Evolutionary conservation across 2,113 vertebrate species (phyloP), one percentile per base, ranked within the genome.

Genomic region (Hippocampus barbouri): DNA sequence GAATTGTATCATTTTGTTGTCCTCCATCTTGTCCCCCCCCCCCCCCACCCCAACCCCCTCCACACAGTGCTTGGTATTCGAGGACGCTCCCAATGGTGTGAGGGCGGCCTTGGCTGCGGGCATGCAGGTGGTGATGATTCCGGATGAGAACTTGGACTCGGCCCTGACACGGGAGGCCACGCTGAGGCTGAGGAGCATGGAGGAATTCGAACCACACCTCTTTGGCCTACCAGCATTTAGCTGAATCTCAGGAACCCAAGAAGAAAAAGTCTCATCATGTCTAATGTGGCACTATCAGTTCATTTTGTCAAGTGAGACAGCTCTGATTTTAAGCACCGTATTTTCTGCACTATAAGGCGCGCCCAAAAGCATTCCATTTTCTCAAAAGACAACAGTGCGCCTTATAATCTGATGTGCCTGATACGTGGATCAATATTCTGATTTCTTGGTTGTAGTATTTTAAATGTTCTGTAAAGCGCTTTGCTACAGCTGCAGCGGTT

Each of bases 101-200:
- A 90, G 87, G 83, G 96, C 93, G 0, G 95, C 90, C 0, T 72
- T 93, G 56, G 89, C 89, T 0, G 95, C 94, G 0, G 93, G 94
- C 18, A 97, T 97, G 97, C 96, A 98, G 88, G 96, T 92, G 10
- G 93, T 98, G 76, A 96, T 97, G 95, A 88, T 99, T 68, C 96
- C 97, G 0, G 94, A 98, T 56, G 80, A 87, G 60, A 92, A 94
- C 49, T 82, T 99, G 79, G 87, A 90, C 80, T 86, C 68, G 1
- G 71, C 86, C 38, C 83, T 95, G 25, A 95, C 87, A 15, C 87
- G 78, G 77, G 87, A 88, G 5, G 94, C 96, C 68, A 95, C 94
- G 0, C 68, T 96, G 53, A 72, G 91, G 34, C 92, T 98, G 16
- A 57, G 74, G 15, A 96, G 93, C 51, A 90, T 98, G 91, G 89